phyloP scores from a whole-genome alignment of 2,797 vertebrate species.

The Onychomys arenicola region DNA sequence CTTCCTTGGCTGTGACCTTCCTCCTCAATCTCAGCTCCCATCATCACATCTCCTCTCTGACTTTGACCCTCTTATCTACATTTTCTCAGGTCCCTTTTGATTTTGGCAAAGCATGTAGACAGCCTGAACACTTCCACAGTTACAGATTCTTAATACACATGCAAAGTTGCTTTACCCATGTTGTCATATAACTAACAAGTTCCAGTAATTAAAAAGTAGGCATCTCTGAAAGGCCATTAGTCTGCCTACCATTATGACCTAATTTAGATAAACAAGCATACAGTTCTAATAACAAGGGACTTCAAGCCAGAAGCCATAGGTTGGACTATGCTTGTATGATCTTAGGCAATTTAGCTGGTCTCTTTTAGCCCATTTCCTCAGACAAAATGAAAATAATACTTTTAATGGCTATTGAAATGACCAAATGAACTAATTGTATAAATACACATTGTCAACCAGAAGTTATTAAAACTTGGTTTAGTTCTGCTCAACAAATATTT shows the following conservation, averaged over 20 bases:
- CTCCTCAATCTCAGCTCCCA: neutral
- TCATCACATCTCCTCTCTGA: neutral
- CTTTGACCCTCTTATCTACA: neutral
- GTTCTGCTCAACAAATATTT: neutral
- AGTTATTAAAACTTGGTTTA: neutral
- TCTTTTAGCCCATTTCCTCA: neutral
- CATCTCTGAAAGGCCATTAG: neutral
- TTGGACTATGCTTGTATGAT: neutral
- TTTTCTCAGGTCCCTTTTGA: neutral
- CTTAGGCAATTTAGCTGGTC: neutral
- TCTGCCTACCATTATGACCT: neutral
- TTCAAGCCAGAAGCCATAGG: neutral
- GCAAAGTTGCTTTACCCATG: neutral
- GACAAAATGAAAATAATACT: constrained; percentile 19
- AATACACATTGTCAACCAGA: neutral
- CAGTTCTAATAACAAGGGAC: constrained; percentile 1
- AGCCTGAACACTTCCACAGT: neutral
- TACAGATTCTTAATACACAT: neutral
- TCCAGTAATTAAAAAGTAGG: neutral
- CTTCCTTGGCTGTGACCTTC: neutral
- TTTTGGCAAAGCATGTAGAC: neutral
- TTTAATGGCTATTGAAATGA: neutral
- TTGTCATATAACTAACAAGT: neutral
- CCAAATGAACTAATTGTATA: constrained; percentile 6
- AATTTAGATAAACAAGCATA: neutral